phyloP scores from a whole-genome alignment of 37 sponge, comb jelly and placozoan species.

The Beroe forskalii region DNA sequence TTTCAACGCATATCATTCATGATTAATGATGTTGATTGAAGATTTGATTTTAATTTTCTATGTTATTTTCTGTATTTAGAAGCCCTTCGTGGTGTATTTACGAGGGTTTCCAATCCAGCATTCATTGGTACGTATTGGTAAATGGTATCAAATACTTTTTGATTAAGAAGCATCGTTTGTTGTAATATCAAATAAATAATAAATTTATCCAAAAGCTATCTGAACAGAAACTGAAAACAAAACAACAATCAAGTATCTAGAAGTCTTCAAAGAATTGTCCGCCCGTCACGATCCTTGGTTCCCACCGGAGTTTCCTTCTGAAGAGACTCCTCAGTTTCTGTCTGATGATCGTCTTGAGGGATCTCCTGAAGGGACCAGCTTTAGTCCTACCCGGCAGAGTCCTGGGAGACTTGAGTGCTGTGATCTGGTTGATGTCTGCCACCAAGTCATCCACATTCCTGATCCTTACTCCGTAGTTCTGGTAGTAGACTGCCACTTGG shows the following conservation, averaged over 20 bases:
- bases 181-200: too few relatives aligned
- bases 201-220: too few relatives aligned
- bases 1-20: too few relatives aligned
- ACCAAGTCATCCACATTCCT: conserved; percentile 2
- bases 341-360: not conserved
- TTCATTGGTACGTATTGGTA: too few relatives aligned
- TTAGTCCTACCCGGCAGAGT: not conserved
- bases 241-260: not conserved
- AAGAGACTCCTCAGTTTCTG: conserved; percentile 13
- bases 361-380: conserved; percentile 9
- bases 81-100: too few relatives aligned
- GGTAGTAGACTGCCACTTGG: conserved; percentile 36
- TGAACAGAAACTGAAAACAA: not conserved
- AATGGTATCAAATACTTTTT: too few relatives aligned
- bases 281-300: not conserved
- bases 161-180: too few relatives aligned
- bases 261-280: conserved; percentile 2
- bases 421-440: not conserved
- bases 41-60: too few relatives aligned
- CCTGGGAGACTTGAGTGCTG: not conserved
- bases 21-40: too few relatives aligned
- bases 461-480: not conserved
- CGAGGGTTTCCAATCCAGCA: too few relatives aligned
- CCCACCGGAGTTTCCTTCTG: not conserved
- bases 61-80: too few relatives aligned